A percentile compares a stretch with the other conserved stretches of the same genome.
phyloP scores from a whole-genome alignment of 2,113 vertebrate genomes.

The Delphinapterus leucas region DNA sequence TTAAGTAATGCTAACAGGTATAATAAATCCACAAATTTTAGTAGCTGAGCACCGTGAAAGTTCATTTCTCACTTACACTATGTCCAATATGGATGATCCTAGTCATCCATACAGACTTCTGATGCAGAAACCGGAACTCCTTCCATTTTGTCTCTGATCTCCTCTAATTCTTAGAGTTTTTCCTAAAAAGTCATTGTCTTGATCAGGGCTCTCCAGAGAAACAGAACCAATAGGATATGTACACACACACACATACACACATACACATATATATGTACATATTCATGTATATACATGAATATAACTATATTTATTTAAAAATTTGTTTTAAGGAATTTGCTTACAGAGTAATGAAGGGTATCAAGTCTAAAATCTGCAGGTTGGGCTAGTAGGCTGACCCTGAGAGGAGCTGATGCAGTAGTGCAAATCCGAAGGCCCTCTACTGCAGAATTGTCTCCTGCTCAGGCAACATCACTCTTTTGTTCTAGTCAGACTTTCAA shows the following conservation, averaged over 20 bases:
- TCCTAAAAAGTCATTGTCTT: background rate
- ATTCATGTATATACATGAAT: background rate
- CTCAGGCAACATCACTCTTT: background rate
- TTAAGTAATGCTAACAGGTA: background rate
- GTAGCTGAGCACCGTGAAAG: background rate
- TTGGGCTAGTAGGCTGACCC: background rate
- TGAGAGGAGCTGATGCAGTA: background rate
- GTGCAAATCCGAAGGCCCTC: background rate
- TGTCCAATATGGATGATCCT: background rate
- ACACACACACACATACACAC: background rate
- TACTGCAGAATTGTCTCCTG: background rate
- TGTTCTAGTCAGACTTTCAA: background rate
- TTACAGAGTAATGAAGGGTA: background rate
- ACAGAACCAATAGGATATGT: background rate
- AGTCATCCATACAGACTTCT: background rate
- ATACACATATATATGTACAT: background rate
- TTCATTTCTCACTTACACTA: background rate
- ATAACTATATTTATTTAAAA: background rate
- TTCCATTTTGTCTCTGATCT: background rate
- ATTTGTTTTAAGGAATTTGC: background rate
- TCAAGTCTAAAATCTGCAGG: background rate
- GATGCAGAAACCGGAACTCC: background rate
- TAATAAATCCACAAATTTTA: background rate
- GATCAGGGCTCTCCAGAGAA: background rate
- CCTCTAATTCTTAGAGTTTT: background rate